A percentile compares a stretch with the other conserved stretches of the same genome.
phyloP scores from a whole-genome alignment of 2,888 invertebrate species.

The Chaetogeoica ovagalla region DNA sequence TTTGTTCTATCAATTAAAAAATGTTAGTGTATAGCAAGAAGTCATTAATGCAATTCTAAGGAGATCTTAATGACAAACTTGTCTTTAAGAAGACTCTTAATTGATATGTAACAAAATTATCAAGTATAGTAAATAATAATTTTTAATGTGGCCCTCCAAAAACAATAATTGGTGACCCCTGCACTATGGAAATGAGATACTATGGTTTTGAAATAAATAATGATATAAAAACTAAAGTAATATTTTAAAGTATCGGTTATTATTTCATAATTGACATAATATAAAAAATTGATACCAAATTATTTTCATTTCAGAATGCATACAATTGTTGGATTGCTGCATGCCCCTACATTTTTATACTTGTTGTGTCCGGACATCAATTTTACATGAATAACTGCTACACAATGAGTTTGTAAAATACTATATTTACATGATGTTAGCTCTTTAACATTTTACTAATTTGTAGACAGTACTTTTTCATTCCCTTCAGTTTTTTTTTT shows the following conservation, averaged over 20 bases:
- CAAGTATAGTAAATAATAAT: slow-evolving; percentile 16
- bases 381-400: slow-evolving; percentile 87
- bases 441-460: not conserved
- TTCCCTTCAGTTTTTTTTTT: slow-evolving; percentile 10
- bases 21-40: not conserved
- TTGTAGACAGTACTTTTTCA: slow-evolving; percentile 15
- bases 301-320: slow-evolving; percentile 71
- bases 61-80: slow-evolving; percentile 19
- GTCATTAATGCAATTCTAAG: slow-evolving; percentile 15
- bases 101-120: slow-evolving; percentile 9
- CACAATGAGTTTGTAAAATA: slow-evolving; percentile 62
- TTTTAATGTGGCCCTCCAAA: too few relatives aligned
- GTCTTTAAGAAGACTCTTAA: slow-evolving; percentile 10
- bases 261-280: not conserved
- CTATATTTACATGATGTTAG: slow-evolving; percentile 18
- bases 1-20: slow-evolving; percentile 3
- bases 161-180: too few relatives aligned
- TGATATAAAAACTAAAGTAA: too few relatives aligned
- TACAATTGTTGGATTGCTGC: slow-evolving; percentile 66
- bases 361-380: slow-evolving; percentile 84
- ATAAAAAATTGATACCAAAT: not conserved
- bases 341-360: slow-evolving; percentile 81
- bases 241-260: too few relatives aligned
- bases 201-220: too few relatives aligned
- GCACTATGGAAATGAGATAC: too few relatives aligned